A percentile compares a stretch with the other conserved stretches of the same genome.
These are phyloP conservation scores for Mnemiopsis leidyi DNA, from an alignment of 37 sponge, comb jelly and placozoan genomes.

Conservation along the genomic window DNA sequence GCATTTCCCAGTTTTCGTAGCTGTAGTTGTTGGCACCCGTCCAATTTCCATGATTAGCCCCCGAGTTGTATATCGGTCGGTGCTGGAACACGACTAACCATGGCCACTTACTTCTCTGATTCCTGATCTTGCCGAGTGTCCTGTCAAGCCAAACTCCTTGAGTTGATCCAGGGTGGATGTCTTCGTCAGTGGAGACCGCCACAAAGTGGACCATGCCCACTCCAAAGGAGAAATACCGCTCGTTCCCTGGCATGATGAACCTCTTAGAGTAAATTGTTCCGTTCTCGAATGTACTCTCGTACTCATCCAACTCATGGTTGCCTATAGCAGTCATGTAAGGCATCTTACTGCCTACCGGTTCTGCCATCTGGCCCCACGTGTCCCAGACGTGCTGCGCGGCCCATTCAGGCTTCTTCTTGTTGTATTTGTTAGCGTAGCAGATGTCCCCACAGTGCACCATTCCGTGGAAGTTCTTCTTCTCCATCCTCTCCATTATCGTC, in stretches of 20 bases:
- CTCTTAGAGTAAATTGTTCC: slow-evolving; percentile 56
- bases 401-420: not conserved
- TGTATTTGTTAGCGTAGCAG: slow-evolving; percentile 60
- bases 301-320: slow-evolving; percentile 57
- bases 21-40: not conserved
- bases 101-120: not conserved
- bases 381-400: slow-evolving; percentile 64
- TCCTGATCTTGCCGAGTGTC: not conserved
- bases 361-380: slow-evolving; percentile 67
- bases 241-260: slow-evolving; percentile 67
- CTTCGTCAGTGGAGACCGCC: slow-evolving; percentile 63
- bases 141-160: slow-evolving; percentile 50
- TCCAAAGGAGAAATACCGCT: slow-evolving; percentile 52
- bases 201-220: slow-evolving; percentile 67
- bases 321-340: slow-evolving; percentile 68
- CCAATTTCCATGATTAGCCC: slow-evolving; percentile 55
- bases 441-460: slow-evolving; percentile 67
- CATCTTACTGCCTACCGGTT: slow-evolving; percentile 42
- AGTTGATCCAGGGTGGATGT: not conserved
- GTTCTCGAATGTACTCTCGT: slow-evolving; percentile 44
- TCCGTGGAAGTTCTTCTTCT: slow-evolving; percentile 2
- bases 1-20: not conserved
- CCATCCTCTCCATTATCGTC: not conserved
- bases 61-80: slow-evolving; percentile 66
- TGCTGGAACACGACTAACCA: slow-evolving; percentile 68